phyloP scores from a whole-genome alignment of 2,888 invertebrate species.

The Malacosoma neustria region DNA sequence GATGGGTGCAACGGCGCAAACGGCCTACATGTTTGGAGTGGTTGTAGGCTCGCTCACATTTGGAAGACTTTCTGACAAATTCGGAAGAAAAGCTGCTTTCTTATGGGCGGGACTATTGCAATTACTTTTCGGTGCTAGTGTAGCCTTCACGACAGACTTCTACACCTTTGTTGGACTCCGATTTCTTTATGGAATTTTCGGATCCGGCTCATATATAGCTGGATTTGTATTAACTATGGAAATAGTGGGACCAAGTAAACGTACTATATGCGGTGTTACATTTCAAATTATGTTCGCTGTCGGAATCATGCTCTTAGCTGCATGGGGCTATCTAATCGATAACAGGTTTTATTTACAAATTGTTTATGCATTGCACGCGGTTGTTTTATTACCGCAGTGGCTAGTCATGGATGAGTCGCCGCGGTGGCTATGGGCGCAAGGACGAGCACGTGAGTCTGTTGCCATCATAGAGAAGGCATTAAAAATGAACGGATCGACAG shows the following conservation, averaged over 20 bases:
- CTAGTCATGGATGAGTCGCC: slow-evolving; percentile 92
- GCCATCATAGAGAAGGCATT: slow-evolving; percentile 83
- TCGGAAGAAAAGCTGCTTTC: slow-evolving; percentile 86
- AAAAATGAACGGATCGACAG: slow-evolving; percentile 78
- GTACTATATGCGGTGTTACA: slow-evolving; percentile 86
- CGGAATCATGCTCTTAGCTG: slow-evolving; percentile 87
- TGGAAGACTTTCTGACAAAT: slow-evolving; percentile 86
- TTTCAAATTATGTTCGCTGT: slow-evolving; percentile 87
- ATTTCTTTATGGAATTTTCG: slow-evolving; percentile 86
- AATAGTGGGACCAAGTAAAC: slow-evolving; percentile 84
- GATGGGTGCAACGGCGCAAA: slow-evolving; percentile 88
- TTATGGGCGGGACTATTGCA: slow-evolving; percentile 85
- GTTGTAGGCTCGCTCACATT: slow-evolving; percentile 85
- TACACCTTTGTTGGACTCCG: slow-evolving; percentile 79
- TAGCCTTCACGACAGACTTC: slow-evolving; percentile 85
- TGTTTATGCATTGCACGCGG: slow-evolving; percentile 84
- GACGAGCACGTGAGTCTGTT: slow-evolving; percentile 82
- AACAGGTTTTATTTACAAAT: slow-evolving; percentile 85
- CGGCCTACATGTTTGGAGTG: slow-evolving; percentile 88
- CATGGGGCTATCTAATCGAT: slow-evolving; percentile 86
- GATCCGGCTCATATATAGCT: slow-evolving; percentile 83
- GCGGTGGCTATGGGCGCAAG: slow-evolving; percentile 91
- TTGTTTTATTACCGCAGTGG: slow-evolving; percentile 84
- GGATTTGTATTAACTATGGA: slow-evolving; percentile 87
- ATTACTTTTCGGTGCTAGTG: slow-evolving; percentile 79